Evolutionary conservation across 2,888 invertebrate genomes (phyloP).

Genomic region (Agriopis aurantiaria): DNA sequence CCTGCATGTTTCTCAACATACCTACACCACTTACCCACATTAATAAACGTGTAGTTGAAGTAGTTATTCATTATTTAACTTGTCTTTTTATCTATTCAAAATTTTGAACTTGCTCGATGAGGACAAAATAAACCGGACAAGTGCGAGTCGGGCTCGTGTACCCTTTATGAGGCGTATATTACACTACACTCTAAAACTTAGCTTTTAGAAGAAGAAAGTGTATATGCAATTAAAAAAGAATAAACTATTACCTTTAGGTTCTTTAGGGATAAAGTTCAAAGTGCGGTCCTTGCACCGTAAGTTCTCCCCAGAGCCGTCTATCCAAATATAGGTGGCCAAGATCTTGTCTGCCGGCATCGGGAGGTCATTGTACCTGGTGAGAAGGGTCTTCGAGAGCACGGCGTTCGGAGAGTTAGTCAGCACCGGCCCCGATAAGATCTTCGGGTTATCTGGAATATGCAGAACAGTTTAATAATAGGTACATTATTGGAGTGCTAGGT

Average conservation of each 20-base stretch:
- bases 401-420: constrained; percentile 92
- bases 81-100: too few species aligned
- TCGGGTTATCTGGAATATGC: constrained; percentile 74
- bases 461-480: not conserved
- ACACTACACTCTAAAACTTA: too few species aligned
- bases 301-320: constrained; percentile 96
- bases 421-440: constrained; percentile 80
- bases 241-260: constrained; percentile 90
- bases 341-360: constrained; percentile 92
- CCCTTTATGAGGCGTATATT: too few species aligned
- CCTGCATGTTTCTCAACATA: too few species aligned
- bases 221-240: too few species aligned
- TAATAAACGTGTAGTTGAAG: too few species aligned
- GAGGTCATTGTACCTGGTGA: constrained; percentile 91
- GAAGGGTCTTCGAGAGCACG: constrained; percentile 91
- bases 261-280: constrained; percentile 92
- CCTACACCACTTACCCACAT: too few species aligned
- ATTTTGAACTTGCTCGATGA: too few species aligned
- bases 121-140: too few species aligned
- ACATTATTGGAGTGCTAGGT: not conserved
- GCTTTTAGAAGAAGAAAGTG: too few species aligned
- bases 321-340: constrained; percentile 97
- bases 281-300: constrained; percentile 96
- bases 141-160: too few species aligned
- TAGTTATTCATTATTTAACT: too few species aligned